A percentile compares a stretch with the other conserved stretches of the same genome.
Evolutionary conservation across 2,113 vertebrate genomes (phyloP).

Genomic region (Smithornis capensis): DNA sequence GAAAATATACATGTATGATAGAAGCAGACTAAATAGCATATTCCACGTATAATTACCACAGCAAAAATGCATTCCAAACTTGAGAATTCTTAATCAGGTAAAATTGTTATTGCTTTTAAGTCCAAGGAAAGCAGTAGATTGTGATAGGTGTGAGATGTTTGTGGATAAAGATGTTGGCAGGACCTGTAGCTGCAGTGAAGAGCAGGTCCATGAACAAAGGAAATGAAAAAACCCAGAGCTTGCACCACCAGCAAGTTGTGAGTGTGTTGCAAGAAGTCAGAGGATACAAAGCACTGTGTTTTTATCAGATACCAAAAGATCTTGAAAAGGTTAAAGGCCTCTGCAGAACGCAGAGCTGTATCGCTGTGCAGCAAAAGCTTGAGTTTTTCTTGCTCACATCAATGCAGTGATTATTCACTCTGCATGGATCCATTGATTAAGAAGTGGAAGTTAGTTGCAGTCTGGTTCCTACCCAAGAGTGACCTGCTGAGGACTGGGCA

Average conservation of each 20-base stretch:
- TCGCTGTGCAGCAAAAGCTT: not conserved
- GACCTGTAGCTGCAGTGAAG: not conserved
- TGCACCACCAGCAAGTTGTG: rapidly evolving
- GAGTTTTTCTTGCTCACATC: not conserved
- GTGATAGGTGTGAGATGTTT: not conserved
- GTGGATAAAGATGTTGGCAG: conserved; percentile 18
- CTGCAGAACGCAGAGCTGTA: not conserved
- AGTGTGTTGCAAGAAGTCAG: not conserved
- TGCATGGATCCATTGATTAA: not conserved
- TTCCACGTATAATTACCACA: not conserved
- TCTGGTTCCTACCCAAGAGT: not conserved
- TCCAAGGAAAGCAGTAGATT: conserved; percentile 23
- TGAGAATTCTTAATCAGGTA: conserved; percentile 15
- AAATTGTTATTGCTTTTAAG: conserved; percentile 55
- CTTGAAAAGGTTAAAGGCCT: not conserved
- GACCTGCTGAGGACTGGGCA: not conserved
- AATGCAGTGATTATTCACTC: not conserved
- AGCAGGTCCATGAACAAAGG: not conserved
- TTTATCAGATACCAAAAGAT: not conserved
- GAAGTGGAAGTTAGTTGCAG: not conserved
- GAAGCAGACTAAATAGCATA: conserved; percentile 51
- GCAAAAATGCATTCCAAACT: conserved; percentile 47
- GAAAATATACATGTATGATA: not conserved
- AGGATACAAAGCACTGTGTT: not conserved
- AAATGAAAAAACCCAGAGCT: not conserved